Conservation (phyloP, 2,113 vertebrate genomes). For the Gadus macrocephalus region DNA sequence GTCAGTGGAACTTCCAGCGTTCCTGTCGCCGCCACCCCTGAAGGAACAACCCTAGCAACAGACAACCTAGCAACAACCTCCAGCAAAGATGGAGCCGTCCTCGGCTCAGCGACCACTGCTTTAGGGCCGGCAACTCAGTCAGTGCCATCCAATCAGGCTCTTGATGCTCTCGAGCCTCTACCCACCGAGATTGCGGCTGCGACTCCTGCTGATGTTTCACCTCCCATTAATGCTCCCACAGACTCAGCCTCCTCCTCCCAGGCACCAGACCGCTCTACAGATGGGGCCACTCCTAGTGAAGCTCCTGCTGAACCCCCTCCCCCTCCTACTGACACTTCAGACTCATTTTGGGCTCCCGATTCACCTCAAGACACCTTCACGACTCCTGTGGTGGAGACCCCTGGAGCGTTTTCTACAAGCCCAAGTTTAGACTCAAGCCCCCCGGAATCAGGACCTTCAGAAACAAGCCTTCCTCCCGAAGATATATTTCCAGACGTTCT, state of each 20-base stretch:
- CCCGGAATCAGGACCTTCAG: constrained; percentile 1
- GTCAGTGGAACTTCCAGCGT: not conserved
- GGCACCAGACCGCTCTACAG: not conserved
- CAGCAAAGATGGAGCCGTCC: not conserved
- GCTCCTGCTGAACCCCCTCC: not conserved
- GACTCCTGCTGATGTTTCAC: constrained; percentile 11
- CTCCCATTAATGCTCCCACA: constrained; percentile 6
- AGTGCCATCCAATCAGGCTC: constrained; percentile 14
- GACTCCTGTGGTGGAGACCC: not conserved
- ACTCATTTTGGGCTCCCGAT: not conserved
- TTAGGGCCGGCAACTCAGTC: constrained; percentile 12
- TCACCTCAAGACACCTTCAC: not conserved
- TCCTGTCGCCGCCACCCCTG: not conserved
- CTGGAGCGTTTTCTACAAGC: not conserved
- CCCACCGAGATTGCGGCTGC: constrained; percentile 1
- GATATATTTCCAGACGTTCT: not conserved
- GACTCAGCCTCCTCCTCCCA: not conserved
- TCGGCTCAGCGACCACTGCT: constrained; percentile 3
- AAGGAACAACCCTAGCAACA: not conserved
- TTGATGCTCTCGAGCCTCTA: constrained; percentile 6
- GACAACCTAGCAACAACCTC: constrained; percentile 6
- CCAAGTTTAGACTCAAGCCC: not conserved
- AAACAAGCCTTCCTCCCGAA: constrained; percentile 4
- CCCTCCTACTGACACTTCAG: not conserved
- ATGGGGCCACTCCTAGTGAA: constrained; percentile 3